A percentile compares a stretch with the other conserved stretches of the same genome.
These are phyloP conservation scores for Heterohyrax brucei DNA, from an alignment of 2,797 vertebrate species.

Conservation along the genomic window DNA sequence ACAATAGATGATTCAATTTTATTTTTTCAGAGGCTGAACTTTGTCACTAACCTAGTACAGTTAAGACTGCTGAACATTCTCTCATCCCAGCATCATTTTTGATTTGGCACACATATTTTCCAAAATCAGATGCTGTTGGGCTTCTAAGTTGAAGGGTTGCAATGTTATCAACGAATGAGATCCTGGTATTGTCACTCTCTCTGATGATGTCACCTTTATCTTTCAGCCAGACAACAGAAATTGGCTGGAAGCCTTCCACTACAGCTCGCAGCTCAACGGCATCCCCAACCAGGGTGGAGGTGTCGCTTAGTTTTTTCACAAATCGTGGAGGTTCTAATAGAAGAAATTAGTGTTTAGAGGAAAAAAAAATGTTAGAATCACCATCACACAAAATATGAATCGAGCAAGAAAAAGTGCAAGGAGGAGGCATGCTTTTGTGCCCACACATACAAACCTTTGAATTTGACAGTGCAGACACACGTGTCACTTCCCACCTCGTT, in stretches of 20 bases:
- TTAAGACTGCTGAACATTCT: conserved; percentile 96
- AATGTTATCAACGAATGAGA: conserved; percentile 95
- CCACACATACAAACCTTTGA: conserved; percentile 96
- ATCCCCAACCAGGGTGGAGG: conserved; percentile 95
- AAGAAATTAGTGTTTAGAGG: conserved; percentile 84
- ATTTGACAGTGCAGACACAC: conserved; percentile 94
- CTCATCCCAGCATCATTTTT: conserved; percentile 97
- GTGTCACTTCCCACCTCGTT: conserved; percentile 98
- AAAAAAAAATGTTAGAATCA: conserved; percentile 25
- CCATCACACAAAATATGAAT: background rate
- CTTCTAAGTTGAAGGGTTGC: conserved; percentile 94
- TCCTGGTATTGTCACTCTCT: conserved; percentile 95
- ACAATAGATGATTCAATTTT: background rate
- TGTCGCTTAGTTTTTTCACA: conserved; percentile 96
- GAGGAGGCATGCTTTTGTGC: background rate
- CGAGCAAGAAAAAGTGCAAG: conserved; percentile 67
- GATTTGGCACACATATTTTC: conserved; percentile 97
- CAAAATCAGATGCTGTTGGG: conserved; percentile 93
- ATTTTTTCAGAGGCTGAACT: background rate
- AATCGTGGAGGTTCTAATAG: conserved; percentile 96
- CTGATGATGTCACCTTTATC: conserved; percentile 97
- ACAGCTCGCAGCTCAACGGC: conserved; percentile 94
- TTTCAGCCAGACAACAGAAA: conserved; percentile 97
- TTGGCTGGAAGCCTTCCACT: conserved; percentile 97
- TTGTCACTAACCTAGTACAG: conserved; percentile 96